Conservation (phyloP, 2,797 vertebrate species). For the Alauda arvensis region DNA sequence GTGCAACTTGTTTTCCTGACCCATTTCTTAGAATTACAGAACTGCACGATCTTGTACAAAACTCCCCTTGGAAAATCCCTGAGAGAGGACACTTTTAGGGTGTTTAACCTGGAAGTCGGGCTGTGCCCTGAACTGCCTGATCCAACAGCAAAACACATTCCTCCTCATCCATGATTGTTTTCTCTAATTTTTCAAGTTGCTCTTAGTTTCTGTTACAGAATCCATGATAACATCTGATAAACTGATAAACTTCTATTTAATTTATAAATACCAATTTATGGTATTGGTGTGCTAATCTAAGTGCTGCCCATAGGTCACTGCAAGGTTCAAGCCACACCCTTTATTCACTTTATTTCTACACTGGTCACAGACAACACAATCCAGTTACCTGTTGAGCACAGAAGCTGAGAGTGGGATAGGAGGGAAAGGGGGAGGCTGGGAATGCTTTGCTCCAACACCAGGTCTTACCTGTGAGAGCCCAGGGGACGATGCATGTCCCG, state of each 20-base stretch:
- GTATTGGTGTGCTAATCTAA: neutral
- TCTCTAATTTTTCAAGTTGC: neutral
- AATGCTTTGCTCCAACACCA: conserved; percentile 13
- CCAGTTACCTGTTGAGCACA: neutral
- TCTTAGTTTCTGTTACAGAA: neutral
- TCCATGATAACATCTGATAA: neutral
- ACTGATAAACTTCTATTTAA: neutral
- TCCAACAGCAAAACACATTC: neutral
- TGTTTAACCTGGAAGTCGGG: neutral
- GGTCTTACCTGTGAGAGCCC: conserved; percentile 94
- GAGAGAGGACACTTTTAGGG: neutral
- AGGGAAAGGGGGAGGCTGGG: neutral
- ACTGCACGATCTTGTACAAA: neutral
- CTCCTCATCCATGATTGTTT: neutral
- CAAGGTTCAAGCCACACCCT: neutral
- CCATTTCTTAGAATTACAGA: neutral
- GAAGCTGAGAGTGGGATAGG: neutral
- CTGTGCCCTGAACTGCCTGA: neutral
- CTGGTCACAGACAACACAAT: neutral
- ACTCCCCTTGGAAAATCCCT: neutral
- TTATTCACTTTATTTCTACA: neutral
- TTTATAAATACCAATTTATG: neutral
- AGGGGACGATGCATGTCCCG: conserved; percentile 90
- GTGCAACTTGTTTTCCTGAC: neutral
- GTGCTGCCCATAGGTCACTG: neutral